Conservation (phyloP, 2,113 vertebrate genomes). For the Eptesicus fuscus region DNA sequence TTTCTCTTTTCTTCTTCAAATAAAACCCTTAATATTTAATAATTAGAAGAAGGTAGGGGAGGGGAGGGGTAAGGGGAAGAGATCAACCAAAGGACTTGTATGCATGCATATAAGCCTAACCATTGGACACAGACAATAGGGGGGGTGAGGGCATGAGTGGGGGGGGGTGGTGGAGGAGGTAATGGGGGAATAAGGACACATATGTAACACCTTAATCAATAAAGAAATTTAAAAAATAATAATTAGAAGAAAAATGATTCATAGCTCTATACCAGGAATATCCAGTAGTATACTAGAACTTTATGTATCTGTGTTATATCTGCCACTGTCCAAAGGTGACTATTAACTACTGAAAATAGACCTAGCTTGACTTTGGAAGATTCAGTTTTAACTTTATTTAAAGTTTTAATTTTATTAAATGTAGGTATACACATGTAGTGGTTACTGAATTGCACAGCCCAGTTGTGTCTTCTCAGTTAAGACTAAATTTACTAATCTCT, state of each 20-base stretch:
- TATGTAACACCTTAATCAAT: too few species aligned
- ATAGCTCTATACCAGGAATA: not conserved
- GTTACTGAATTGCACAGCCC: not conserved
- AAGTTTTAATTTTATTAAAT: not conserved
- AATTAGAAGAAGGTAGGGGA: constrained; percentile 5
- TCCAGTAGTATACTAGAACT: not conserved
- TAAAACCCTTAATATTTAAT: constrained; percentile 47
- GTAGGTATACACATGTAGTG: not conserved
- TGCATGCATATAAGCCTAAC: too few species aligned
- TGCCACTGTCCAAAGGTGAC: not conserved
- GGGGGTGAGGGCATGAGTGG: too few species aligned
- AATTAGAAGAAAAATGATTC: constrained; percentile 30
- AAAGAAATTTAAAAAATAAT: not conserved
- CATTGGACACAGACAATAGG: too few species aligned
- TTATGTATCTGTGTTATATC: not conserved
- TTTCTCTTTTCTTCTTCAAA: constrained; percentile 26
- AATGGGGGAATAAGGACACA: too few species aligned
- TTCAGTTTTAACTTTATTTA: not conserved
- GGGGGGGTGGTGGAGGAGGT: too few species aligned
- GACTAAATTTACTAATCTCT: not conserved
- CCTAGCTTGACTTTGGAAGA: not conserved
- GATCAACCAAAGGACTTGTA: too few species aligned
- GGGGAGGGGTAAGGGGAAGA: too few species aligned
- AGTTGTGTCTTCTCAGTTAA: not conserved
- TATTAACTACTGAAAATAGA: not conserved